Evolutionary conservation across 2,797 vertebrate genomes (phyloP), one percentile per base, ranked within the genome.

Genomic region (Melanogrammus aeglefinus): DNA sequence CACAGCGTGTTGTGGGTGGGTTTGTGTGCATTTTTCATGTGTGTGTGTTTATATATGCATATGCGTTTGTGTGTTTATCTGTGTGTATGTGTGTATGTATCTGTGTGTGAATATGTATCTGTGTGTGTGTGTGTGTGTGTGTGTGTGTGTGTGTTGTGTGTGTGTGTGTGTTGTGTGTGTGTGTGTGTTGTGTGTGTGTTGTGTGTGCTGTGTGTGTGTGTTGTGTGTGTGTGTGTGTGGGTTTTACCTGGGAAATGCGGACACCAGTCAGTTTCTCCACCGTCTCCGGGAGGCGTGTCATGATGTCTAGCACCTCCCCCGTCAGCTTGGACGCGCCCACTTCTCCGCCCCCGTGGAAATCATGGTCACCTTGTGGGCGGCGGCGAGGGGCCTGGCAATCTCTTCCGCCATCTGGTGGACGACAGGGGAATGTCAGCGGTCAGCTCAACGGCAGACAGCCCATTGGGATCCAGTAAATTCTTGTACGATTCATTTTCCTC

Each of bases 191-290:
- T 3, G 33, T 14, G 27, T 39, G 73, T 44, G 39, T n/a, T 29
- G 31, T 3, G 33, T 21, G 27, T 57, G 73, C 44, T n/a, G 39
- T 10, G 41, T 41, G 10, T 29, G 31, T 3, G 33, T 21, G 27
- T 57, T 57, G 73, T 69, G 39, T 10, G 41, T 41, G 10, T 29
- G 31, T 3, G 33, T 14, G 27, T 39, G 73, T 44, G 39, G 57
- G 47, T 38, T 41, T 74, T 66, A 97, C 96, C 96, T 96, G 96
- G 76, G 94, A 94, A 88, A 97, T 96, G 90, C 70, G 95, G 87
- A 97, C 72, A 0, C 96, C 96, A 0, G 96, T 97, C 84, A 97
- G 94, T 77, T 94, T 96, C 90, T 97, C 96, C 84, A 97, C 89
- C 0, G 93, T 87, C 2, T 93, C 94, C 0, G 96, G 96, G 36